These are phyloP conservation scores for Unio pictorum DNA, from an alignment of 2,888 invertebrate species.

Conservation along the genomic window DNA sequence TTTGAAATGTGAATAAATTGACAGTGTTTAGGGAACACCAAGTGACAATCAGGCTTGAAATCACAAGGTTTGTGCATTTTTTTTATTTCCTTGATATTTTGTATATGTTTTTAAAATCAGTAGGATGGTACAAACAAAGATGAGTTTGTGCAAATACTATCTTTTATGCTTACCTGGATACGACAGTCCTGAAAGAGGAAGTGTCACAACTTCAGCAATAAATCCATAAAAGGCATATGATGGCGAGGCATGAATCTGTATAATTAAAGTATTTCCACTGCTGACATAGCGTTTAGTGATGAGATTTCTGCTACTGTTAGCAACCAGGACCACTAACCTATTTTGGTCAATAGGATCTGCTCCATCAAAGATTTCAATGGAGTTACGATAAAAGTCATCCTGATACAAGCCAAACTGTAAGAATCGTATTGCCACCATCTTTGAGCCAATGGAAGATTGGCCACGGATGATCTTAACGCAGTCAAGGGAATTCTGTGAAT, in stretches of 20 bases:
- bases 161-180: slow-evolving; percentile 54
- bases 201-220: slow-evolving; percentile 94
- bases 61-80: too few species aligned
- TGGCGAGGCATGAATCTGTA: slow-evolving; percentile 94
- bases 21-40: too few species aligned
- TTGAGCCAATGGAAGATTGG: slow-evolving; percentile 80
- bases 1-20: too few species aligned
- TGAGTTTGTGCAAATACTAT: too few species aligned
- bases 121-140: too few species aligned
- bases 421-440: slow-evolving; percentile 85
- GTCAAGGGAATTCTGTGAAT: slow-evolving; percentile 95
- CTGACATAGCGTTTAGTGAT: slow-evolving; percentile 52
- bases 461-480: slow-evolving; percentile 96
- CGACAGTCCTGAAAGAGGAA: slow-evolving; percentile 77
- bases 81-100: too few species aligned
- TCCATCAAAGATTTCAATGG: slow-evolving; percentile 90
- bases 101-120: too few species aligned
- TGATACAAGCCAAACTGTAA: slow-evolving; percentile 68
- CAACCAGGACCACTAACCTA: slow-evolving; percentile 44
- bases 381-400: slow-evolving; percentile 77
- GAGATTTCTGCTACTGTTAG: slow-evolving; percentile 51
- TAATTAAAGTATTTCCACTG: slow-evolving; percentile 77
- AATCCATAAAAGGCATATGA: slow-evolving; percentile 93
- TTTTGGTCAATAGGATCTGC: slow-evolving; percentile 82
- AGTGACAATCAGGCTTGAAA: too few species aligned